Percentiles rank a stretch among this genome's conserved stretches.
phyloP scores from a whole-genome alignment of 2,113 vertebrate species.

The Choloepus hoffmanni region DNA sequence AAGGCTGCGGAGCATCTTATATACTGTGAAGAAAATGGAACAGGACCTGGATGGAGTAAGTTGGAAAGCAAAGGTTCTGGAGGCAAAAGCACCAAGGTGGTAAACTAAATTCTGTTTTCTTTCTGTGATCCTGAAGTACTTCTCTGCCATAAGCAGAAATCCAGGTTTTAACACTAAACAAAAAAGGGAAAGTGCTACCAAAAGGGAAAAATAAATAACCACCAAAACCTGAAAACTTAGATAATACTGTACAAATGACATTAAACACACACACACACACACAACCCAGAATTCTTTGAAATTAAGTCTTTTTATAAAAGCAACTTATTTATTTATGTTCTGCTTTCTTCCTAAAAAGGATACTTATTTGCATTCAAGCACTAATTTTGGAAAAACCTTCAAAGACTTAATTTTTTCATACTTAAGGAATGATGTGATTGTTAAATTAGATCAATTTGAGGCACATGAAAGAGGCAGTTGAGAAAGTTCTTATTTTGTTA shows the following conservation, averaged over 20 bases:
- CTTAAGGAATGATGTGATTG: neutral
- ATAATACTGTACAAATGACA: neutral
- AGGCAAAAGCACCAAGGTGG: slow-evolving; percentile 18
- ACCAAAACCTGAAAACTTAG: neutral
- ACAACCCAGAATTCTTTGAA: neutral
- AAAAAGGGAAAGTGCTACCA: neutral
- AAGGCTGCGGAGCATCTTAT: neutral
- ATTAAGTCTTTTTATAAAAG: neutral
- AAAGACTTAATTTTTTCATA: slow-evolving; percentile 18
- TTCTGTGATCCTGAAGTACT: neutral
- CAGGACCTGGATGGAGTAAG: neutral
- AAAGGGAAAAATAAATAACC: neutral
- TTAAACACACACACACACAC: neutral
- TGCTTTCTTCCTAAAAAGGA: neutral
- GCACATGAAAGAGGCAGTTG: neutral
- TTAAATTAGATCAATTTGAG: slow-evolving; percentile 47
- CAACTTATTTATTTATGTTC: neutral
- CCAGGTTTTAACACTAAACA: neutral
- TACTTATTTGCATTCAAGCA: slow-evolving; percentile 20
- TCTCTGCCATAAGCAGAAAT: slow-evolving; percentile 23
- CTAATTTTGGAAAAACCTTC: slow-evolving; percentile 40
- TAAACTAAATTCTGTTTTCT: slow-evolving; percentile 22
- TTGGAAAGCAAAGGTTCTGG: slow-evolving; percentile 8
- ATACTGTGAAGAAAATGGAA: neutral
- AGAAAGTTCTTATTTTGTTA: slow-evolving; percentile 19